Evolutionary conservation across 2,888 invertebrate species (phyloP).

Genomic region (Agriopis leucophaearia): DNA sequence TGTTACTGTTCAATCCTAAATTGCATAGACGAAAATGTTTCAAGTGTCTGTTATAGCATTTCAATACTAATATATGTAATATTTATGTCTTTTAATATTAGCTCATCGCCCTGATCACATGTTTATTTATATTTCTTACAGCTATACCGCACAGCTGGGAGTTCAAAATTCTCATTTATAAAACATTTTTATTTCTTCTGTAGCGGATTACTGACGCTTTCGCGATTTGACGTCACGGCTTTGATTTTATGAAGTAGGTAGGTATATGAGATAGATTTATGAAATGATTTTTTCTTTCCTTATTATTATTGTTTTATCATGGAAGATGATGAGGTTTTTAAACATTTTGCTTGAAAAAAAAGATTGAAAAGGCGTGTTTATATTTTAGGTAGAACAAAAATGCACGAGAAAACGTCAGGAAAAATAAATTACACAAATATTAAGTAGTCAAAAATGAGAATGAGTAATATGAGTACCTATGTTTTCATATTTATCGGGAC

Average conservation of each 20-base stretch:
- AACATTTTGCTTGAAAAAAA: too few relatives aligned
- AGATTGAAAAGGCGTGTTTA: too few relatives aligned
- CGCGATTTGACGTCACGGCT: conserved; percentile 18
- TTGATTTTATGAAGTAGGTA: conserved; percentile 12
- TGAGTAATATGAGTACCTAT: too few relatives aligned
- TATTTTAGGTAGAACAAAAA: too few relatives aligned
- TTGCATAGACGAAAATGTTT: neutral
- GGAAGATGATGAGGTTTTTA: too few relatives aligned
- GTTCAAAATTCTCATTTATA: conserved; percentile 56
- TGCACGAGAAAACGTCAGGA: too few relatives aligned
- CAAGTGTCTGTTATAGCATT: neutral
- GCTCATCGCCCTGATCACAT: conserved; percentile 33
- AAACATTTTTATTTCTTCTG: conserved; percentile 33
- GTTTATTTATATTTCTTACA: conserved; percentile 30
- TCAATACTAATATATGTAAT: too few relatives aligned
- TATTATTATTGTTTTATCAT: too few relatives aligned
- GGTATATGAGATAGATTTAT: neutral
- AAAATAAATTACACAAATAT: too few relatives aligned
- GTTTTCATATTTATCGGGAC: too few relatives aligned
- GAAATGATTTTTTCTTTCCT: neutral
- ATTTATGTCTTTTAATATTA: conserved; percentile 15
- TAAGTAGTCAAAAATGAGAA: too few relatives aligned
- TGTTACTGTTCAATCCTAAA: neutral
- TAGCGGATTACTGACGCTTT: conserved; percentile 10
- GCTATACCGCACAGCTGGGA: conserved; percentile 29